A percentile compares a stretch with the other conserved stretches of the same genome.
Evolutionary conservation across 2,113 vertebrate genomes (phyloP).

Genomic region (Bufo gargarizans): DNA sequence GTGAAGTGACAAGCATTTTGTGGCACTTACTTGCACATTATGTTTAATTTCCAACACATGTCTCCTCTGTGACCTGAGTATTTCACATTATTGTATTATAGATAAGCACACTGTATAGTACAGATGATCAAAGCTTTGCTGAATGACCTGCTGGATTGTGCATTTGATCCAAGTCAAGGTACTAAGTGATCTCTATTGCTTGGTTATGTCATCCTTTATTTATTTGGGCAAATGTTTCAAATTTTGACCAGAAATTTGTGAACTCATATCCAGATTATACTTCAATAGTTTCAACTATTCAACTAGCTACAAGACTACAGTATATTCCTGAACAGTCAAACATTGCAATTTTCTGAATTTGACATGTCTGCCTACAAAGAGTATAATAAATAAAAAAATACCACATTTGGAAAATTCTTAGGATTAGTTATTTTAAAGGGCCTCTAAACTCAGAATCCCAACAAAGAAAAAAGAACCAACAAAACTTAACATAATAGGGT

Average conservation of each 20-base stretch:
- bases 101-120: neutral
- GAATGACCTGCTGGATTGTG: neutral
- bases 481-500: no score
- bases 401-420: no score
- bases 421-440: no score
- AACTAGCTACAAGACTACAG: neutral
- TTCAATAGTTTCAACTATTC: neutral
- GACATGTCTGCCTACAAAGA: neutral
- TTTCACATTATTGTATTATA: neutral
- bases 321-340: neutral
- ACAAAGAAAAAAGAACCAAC: no score
- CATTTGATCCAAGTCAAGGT: neutral
- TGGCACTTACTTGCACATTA: neutral
- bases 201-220: neutral
- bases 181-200: neutral
- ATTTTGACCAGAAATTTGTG: neutral
- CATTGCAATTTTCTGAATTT: neutral
- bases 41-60: slow-evolving; percentile 1
- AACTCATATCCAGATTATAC: neutral
- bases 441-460: no score
- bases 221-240: slow-evolving; percentile 5
- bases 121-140: slow-evolving; percentile 1
- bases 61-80: neutral
- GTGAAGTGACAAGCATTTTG: neutral
- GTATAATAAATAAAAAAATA: neutral